These are phyloP conservation scores for Glyptemys insculpta DNA, from an alignment of 2,797 vertebrate species.

Conservation along the genomic window DNA sequence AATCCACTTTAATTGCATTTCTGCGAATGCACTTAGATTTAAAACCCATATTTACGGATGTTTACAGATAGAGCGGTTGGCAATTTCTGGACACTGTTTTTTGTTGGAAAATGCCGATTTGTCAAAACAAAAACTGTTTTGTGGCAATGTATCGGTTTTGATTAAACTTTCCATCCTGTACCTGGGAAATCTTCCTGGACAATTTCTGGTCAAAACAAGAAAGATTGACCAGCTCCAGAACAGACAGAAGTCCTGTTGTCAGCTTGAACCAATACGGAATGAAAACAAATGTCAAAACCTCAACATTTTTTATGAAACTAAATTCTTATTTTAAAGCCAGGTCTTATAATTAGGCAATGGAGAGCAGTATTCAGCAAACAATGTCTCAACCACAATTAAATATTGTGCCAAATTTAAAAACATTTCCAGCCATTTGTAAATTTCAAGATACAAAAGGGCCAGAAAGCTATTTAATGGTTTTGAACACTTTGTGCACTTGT, in stretches of 20 bases:
- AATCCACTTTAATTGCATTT: background rate
- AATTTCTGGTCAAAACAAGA: background rate
- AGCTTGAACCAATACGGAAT: background rate
- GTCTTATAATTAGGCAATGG: background rate
- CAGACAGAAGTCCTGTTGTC: background rate
- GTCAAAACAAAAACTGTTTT: background rate
- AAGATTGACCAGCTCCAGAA: background rate
- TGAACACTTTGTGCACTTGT: accelerated
- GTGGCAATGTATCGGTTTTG: background rate
- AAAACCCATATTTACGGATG: background rate
- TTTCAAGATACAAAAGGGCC: background rate
- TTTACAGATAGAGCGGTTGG: background rate
- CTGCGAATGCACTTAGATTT: background rate
- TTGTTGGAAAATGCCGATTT: background rate
- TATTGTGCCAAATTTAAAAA: background rate
- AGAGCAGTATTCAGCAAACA: background rate
- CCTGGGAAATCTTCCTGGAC: background rate
- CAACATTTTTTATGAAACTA: background rate
- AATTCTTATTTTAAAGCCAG: background rate
- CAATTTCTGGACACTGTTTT: background rate
- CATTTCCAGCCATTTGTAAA: background rate
- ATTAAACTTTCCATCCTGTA: background rate
- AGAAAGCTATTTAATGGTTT: background rate
- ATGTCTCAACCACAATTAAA: background rate
- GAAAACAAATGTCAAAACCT: background rate